phyloP scores from a whole-genome alignment of 2,888 invertebrate species.

The Sepioteuthis lessoniana region DNA sequence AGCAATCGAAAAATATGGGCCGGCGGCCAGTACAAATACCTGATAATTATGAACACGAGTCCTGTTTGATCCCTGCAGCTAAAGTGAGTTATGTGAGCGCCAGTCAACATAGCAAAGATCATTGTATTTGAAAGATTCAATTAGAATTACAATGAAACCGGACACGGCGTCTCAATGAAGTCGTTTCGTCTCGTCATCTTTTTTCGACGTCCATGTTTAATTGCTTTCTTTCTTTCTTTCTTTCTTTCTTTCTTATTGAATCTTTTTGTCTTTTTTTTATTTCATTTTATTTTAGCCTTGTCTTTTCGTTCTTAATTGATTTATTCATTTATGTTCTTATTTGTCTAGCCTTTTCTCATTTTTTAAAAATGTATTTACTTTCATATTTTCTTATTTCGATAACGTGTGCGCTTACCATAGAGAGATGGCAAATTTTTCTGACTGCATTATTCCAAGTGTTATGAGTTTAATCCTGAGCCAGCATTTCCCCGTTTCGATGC shows the following conservation, averaged over 20 bases:
- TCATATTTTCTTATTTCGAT: no score
- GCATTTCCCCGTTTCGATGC: no score
- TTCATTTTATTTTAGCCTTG: background rate
- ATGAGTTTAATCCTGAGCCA: no score
- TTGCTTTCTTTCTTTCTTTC: no score
- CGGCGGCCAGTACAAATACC: background rate
- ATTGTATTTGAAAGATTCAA: background rate
- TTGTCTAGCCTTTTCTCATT: background rate
- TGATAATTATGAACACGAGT: background rate
- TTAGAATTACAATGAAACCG: background rate
- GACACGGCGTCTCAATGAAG: background rate
- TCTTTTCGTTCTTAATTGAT: background rate
- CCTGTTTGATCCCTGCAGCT: background rate
- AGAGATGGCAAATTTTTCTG: no score
- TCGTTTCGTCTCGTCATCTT: background rate
- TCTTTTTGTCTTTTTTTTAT: no score
- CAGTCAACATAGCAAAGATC: background rate
- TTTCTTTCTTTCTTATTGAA: no score
- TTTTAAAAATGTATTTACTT: no score
- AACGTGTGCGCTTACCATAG: no score
- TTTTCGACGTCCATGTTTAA: background rate
- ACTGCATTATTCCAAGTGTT: no score
- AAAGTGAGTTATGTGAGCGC: background rate
- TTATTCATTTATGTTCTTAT: background rate
- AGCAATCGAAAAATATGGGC: conserved; percentile 10